Evolutionary conservation across 2,797 vertebrate genomes (phyloP), one percentile per base, ranked within the genome.

Genomic region (Eupleurogrammus muticus): DNA sequence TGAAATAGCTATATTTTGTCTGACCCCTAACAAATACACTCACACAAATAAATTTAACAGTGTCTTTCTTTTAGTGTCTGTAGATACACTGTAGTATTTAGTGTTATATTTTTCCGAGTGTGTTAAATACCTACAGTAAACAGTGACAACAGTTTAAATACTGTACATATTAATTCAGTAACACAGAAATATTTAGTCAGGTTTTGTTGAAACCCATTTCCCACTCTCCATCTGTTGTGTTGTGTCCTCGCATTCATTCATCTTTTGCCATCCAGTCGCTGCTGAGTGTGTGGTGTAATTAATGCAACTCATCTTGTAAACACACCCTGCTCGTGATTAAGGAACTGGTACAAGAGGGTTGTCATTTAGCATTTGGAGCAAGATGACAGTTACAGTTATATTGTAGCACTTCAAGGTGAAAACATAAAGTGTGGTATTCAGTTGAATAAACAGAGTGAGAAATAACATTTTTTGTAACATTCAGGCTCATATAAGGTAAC

Each of bases 101-200:
- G 12, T 49, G 16, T 19, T 23, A 14, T 38, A 46, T 10, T 32
- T 49, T 6, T 9, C 5, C 8, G 14, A 44, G 23, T 54, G 63
- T 53, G 28, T 49, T 40, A 58, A 75, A 65, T 57, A 36, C 6
- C 20, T 46, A 28, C 28, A 28, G 28, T 6, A 2, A 55, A 67
- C 34, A 48, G 5, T 2, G 49, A 55, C 28, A 32, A 19, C 32
- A 40, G 48, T 63, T 21, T 19, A 63, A 73, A 67, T 23, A 54
- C n/a, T 35, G 32, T 65, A 36, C 47, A 64, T 51, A 62, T 34
- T 47, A 12, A 24, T 75, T 36, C 68, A 65, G 72, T 44, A 47
- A 66, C 32, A 16, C 46, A 57, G 56, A 72, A 70, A 80, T 79
- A 81, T 73, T 68, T 81, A 67, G 59, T 48, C 2, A 2, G 38